Evolutionary conservation across 2,797 vertebrate genomes (phyloP).

Genomic region (Bufotes viridis): DNA sequence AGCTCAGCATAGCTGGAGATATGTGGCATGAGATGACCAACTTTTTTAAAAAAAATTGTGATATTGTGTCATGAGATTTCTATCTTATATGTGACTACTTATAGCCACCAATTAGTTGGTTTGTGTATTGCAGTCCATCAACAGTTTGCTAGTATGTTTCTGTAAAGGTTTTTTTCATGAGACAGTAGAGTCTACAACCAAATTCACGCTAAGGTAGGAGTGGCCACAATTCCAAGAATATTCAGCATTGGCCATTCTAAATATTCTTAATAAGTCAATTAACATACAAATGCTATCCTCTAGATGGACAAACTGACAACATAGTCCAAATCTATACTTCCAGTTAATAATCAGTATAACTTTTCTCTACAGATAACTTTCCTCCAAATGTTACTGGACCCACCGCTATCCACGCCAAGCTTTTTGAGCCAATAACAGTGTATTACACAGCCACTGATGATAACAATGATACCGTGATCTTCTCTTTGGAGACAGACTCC

Average conservation of each 20-base stretch:
- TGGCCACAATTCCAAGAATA: background rate
- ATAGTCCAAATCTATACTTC: background rate
- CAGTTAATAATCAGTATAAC: background rate
- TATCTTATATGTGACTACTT: too few species aligned
- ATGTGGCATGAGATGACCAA: too few species aligned
- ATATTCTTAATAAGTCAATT: background rate
- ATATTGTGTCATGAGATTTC: too few species aligned
- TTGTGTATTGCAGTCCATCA: too few species aligned
- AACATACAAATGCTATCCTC: background rate
- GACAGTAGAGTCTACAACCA: too few species aligned
- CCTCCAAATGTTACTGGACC: conserved; percentile 63
- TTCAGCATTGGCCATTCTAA: background rate
- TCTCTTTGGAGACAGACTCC: conserved; percentile 58
- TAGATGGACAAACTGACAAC: background rate
- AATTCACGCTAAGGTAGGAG: too few species aligned
- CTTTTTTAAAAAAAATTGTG: too few species aligned
- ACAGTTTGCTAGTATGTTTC: too few species aligned
- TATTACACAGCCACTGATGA: conserved; percentile 51
- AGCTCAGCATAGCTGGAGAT: too few species aligned
- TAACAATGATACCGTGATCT: conserved; percentile 57
- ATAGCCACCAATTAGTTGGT: too few species aligned
- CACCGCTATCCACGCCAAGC: conserved; percentile 29
- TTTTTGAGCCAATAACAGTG: conserved; percentile 36
- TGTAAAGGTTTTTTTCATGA: too few species aligned
- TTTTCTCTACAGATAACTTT: conserved; percentile 58